Conservation (phyloP, 2,888 invertebrate species). For the Napeogenes inachia region DNA sequence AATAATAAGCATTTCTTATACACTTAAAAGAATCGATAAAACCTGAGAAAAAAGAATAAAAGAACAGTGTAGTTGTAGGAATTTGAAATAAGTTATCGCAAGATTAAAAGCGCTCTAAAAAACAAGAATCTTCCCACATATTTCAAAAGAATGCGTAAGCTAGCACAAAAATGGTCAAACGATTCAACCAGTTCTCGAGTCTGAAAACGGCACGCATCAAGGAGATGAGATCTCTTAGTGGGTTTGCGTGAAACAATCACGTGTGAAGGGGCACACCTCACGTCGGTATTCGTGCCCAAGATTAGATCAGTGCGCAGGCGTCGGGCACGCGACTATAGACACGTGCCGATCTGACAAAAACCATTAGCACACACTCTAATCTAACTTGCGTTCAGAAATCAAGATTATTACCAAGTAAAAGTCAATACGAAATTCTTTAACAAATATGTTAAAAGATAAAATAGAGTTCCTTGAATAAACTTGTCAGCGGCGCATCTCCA, state of each 20-base stretch:
- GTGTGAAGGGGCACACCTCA: conserved; percentile 73
- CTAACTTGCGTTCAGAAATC: conserved; percentile 30
- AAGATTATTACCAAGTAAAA: conserved; percentile 31
- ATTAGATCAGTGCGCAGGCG: conserved; percentile 59
- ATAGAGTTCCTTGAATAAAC: conserved; percentile 5
- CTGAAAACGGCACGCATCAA: conserved; percentile 54
- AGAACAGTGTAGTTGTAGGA: conserved; percentile 4
- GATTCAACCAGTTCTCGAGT: conserved; percentile 41
- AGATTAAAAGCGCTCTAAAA: conserved; percentile 16
- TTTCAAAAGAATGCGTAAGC: conserved; percentile 29
- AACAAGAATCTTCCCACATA: conserved; percentile 18
- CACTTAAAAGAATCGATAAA: conserved; percentile 3
- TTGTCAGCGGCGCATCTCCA: conserved; percentile 14
- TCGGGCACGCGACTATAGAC: conserved; percentile 64
- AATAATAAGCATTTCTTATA: conserved; percentile 2
- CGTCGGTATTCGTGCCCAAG: conserved; percentile 64
- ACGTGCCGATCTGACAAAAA: conserved; percentile 39
- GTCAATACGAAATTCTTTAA: conserved; percentile 21
- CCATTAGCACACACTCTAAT: conserved; percentile 37
- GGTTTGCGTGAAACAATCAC: conserved; percentile 60
- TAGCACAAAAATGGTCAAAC: conserved; percentile 33
- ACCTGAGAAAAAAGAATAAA: conserved; percentile 2
- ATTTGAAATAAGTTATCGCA: conserved; percentile 16
- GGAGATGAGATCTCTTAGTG: conserved; percentile 62
- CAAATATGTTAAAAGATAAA: conserved; percentile 10